Evolutionary conservation across 2,888 invertebrate species (phyloP), one percentile per base, ranked within the genome.

Genomic region (Phortica magna): DNA sequence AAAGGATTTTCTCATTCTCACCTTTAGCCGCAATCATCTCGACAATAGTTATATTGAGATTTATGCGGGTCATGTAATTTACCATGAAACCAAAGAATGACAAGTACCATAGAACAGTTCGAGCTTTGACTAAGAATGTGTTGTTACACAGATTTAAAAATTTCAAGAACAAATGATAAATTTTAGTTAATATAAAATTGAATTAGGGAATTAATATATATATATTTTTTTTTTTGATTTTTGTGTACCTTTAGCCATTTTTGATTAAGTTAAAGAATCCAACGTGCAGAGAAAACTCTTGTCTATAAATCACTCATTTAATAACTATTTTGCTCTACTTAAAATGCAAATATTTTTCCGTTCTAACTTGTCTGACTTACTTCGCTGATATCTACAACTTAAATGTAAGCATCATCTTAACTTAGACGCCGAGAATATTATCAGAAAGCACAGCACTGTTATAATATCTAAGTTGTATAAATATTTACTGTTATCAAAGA

Each of bases 31-130:
- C 85, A 65, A 90, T 93, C 95, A 95, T 95, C 65, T 94, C 94
- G 71, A 95, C 95, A 82, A 95, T 94, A 31, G 94, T 94, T 74
- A 95, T 94, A 86, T 95, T 95, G 75, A 95, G 90, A 90, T 95
- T 95, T 75, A 94, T 94, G 41, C 95, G 92, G 17, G 95, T 92
- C 94, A 95, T 95, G 85, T 95, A 95, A 90, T 95, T 95, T 72
- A 95, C 93, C 6, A 94, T 94, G 83, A 95, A 95, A 14, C 95
- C 95, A 76, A 92, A 91, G 88, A 95, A 95, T 1, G 93, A 93
- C 83, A 95, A 88, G 82, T 93, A 92, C 95, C 95, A 95, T 14
- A 95, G 90, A 14, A 95, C 93, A 7, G 91, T 90, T 41, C 92
- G 91, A 73, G 90, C 90, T 82, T 91, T 81, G 75, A 90, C 91